Evolutionary conservation across 2,797 vertebrate species (phyloP).

Genomic region (Meriones psammophilus): DNA sequence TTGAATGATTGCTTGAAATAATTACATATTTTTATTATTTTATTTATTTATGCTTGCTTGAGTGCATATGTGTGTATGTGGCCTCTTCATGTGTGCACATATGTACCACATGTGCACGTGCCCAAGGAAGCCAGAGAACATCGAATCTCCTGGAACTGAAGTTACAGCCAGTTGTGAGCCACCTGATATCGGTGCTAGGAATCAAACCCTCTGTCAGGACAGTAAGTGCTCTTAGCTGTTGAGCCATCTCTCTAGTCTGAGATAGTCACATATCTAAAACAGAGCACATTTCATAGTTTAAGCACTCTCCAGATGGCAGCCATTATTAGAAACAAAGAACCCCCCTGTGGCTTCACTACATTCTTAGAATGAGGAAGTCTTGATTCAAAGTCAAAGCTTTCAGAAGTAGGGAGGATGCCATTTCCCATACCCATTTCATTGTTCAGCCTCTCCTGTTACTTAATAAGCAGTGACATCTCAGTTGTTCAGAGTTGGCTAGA

Average conservation of each 20-base stretch:
- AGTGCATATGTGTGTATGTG: not conserved
- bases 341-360: not conserved
- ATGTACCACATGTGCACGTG: not conserved
- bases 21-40: not conserved
- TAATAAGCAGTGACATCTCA: constrained; percentile 41
- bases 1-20: constrained; percentile 29
- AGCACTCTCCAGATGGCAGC: constrained; percentile 12
- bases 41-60: not conserved
- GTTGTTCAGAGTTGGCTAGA: constrained; percentile 54
- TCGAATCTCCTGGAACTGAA: not conserved
- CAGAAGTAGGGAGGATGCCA: constrained; percentile 1
- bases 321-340: constrained; percentile 42
- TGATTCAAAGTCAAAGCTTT: constrained; percentile 60
- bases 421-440: not conserved
- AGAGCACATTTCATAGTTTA: constrained; percentile 8
- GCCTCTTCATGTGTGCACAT: not conserved
- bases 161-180: not conserved
- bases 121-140: not conserved
- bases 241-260: not conserved
- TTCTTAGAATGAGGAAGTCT: constrained; percentile 38
- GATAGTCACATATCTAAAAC: constrained; percentile 54
- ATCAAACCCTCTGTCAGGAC: not conserved
- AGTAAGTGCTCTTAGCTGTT: not conserved
- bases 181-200: not conserved
- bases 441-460: not conserved